These are phyloP conservation scores for Chironomus tepperi DNA, from an alignment of 1,140 invertebrate genomes.

Conservation along the genomic window DNA sequence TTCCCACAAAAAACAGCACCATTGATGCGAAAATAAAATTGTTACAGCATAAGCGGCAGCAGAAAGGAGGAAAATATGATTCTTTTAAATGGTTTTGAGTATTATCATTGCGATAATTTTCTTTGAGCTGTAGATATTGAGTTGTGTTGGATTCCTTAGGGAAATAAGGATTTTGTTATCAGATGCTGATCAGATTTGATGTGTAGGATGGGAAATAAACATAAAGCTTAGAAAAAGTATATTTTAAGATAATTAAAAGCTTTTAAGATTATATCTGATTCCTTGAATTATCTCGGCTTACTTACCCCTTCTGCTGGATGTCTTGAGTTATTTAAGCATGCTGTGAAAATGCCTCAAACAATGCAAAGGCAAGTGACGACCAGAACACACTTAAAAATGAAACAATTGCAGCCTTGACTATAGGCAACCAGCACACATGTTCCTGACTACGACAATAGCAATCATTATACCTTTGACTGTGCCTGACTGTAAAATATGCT, in stretches of 20 bases:
- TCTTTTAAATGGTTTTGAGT: constrained; percentile 14
- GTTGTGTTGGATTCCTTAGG: no score
- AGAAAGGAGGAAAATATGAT: background rate
- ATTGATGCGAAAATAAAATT: no score
- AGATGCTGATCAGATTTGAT: no score
- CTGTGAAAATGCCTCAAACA: constrained; percentile 32
- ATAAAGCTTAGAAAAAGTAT: no score
- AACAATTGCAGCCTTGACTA: constrained; percentile 6
- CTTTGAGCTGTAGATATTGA: background rate
- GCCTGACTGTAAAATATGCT: background rate
- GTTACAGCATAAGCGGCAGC: no score
- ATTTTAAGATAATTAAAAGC: no score
- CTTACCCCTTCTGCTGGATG: no score
- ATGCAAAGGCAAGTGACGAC: constrained; percentile 43
- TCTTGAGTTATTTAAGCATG: no score
- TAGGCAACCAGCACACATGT: background rate
- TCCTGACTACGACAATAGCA: background rate
- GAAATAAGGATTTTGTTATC: no score
- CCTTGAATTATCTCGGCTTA: no score
- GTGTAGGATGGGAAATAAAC: no score
- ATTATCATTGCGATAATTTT: background rate
- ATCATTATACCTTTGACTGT: background rate
- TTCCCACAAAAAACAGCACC: background rate
- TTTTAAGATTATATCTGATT: no score
- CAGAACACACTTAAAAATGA: constrained; percentile 7